Evolutionary conservation across 2,888 invertebrate species (phyloP).

Genomic region (Hydraecia micacea): DNA sequence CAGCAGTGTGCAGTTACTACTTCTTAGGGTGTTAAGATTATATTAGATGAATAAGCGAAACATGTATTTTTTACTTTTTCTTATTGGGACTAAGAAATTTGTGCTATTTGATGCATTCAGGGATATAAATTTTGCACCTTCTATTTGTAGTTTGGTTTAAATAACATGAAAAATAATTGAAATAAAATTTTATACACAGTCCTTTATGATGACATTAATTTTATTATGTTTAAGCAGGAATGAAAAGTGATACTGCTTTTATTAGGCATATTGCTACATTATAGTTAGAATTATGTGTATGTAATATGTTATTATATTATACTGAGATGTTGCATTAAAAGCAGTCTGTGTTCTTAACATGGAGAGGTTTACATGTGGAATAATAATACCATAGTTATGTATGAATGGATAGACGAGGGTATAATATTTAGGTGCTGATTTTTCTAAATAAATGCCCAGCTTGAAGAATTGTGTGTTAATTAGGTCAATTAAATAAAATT

Average conservation of each 20-base stretch:
- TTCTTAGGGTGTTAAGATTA: conserved; percentile 43
- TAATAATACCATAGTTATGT: conserved; percentile 27
- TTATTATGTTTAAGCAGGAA: conserved; percentile 1
- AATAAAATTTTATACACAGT: conserved; percentile 7
- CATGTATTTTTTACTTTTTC: conserved; percentile 43
- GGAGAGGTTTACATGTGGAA: conserved; percentile 8
- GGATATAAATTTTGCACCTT: conserved; percentile 9
- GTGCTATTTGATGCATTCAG: conserved; percentile 31
- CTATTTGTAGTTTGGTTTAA: conserved; percentile 5
- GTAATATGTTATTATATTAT: neutral
- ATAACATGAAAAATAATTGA: conserved; percentile 7
- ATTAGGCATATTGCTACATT: conserved; percentile 9
- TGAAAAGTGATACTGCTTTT: conserved; percentile 15
- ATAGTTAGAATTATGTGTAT: neutral
- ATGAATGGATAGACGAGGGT: conserved; percentile 70
- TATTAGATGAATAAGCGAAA: conserved; percentile 58
- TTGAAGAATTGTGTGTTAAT: conserved; percentile 61
- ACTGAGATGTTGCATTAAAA: conserved; percentile 12
- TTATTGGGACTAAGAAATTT: conserved; percentile 21
- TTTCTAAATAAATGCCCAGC: conserved; percentile 60
- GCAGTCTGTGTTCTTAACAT: neutral
- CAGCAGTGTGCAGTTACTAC: conserved; percentile 58
- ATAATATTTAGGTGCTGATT: conserved; percentile 70
- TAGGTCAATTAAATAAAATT: conserved; percentile 63
- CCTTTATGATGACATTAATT: neutral